A percentile compares a stretch with the other conserved stretches of the same genome.
Conservation (phyloP, 2,797 vertebrate species). For the Gila robusta region DNA sequence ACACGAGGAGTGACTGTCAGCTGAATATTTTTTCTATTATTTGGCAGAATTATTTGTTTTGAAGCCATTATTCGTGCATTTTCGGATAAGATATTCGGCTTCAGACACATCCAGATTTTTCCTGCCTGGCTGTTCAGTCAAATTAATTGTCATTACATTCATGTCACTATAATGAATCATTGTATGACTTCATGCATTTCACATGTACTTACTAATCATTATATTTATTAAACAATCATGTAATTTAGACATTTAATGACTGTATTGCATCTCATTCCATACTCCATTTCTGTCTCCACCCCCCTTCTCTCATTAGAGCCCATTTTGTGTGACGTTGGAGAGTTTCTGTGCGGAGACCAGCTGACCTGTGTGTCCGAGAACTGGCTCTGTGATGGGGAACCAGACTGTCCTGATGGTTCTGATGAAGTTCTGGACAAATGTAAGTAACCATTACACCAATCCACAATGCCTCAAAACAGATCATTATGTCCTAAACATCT, state of each 20-base stretch:
- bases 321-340: constrained; percentile 87
- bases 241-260: not conserved
- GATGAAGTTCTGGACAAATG: constrained; percentile 86
- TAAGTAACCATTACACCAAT: constrained; percentile 83
- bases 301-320: constrained; percentile 75
- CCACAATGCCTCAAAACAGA: constrained; percentile 47
- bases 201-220: not conserved
- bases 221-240: not conserved
- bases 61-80: not conserved
- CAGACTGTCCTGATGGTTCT: constrained; percentile 91
- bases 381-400: constrained; percentile 94
- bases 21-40: not conserved
- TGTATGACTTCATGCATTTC: constrained; percentile 23
- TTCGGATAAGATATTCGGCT: not conserved
- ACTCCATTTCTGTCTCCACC: constrained; percentile 67
- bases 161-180: constrained; percentile 31
- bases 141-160: not conserved
- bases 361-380: constrained; percentile 87
- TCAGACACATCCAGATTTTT: not conserved
- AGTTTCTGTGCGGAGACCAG: constrained; percentile 90
- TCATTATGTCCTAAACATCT: not conserved
- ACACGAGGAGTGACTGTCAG: not conserved
- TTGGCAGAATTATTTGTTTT: not conserved
- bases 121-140: constrained; percentile 12
- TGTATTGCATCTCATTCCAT: constrained; percentile 45